These are phyloP conservation scores for Oxygymnocypris stewartii DNA, from an alignment of 2,113 vertebrate genomes.

Conservation along the genomic window DNA sequence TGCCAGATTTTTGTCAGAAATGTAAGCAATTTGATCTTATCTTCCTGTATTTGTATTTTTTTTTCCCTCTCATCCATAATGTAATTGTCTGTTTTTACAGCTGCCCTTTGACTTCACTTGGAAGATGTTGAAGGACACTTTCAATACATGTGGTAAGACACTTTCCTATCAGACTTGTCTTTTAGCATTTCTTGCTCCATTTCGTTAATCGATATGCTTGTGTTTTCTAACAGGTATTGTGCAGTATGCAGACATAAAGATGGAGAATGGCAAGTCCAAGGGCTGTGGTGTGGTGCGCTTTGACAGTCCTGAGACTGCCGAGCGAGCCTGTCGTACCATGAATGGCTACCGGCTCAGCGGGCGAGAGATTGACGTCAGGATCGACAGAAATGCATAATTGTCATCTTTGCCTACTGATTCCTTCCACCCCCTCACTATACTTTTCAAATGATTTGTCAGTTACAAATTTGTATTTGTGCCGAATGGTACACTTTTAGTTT, in stretches of 20 bases:
- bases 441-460: conserved; percentile 55
- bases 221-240: conserved; percentile 81
- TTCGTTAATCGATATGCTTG: not conserved
- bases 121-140: conserved; percentile 98
- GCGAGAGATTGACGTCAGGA: conserved; percentile 94
- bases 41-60: not conserved
- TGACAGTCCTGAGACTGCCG: conserved; percentile 91
- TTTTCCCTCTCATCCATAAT: conserved; percentile 28
- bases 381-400: conserved; percentile 91
- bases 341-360: conserved; percentile 92
- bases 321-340: conserved; percentile 94
- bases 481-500: conserved; percentile 63
- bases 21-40: conserved; percentile 74
- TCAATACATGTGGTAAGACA: conserved; percentile 91
- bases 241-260: conserved; percentile 96
- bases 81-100: conserved; percentile 68
- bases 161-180: not conserved
- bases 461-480: conserved; percentile 62
- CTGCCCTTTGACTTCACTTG: conserved; percentile 97
- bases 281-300: conserved; percentile 96
- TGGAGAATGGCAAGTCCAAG: conserved; percentile 99
- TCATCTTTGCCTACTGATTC: conserved; percentile 36
- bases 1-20: conserved; percentile 99
- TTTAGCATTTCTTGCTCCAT: conserved; percentile 28
- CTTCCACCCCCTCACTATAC: not conserved